Conservation (phyloP, 2,113 vertebrate genomes). For the Pao palembangensis region DNA sequence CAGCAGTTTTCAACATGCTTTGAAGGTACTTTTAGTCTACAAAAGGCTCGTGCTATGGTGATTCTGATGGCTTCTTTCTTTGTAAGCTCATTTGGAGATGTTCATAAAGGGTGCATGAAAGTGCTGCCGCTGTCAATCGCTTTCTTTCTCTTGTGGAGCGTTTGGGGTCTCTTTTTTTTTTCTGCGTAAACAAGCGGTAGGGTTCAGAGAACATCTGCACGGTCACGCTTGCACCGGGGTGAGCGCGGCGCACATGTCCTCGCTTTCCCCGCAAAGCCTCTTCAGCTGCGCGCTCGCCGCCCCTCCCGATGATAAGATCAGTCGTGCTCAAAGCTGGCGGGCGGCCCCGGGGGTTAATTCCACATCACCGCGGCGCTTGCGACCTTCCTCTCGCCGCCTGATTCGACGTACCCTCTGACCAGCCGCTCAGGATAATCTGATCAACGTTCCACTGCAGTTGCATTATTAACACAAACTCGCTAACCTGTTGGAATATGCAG, state of each 20-base stretch:
- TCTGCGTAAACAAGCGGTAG: not conserved
- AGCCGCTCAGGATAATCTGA: too few species aligned
- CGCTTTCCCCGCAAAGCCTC: not conserved
- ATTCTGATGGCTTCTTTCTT: slow-evolving; percentile 38
- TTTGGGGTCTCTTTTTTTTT: slow-evolving; percentile 45
- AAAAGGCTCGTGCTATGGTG: slow-evolving; percentile 1
- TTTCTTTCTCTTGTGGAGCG: slow-evolving; percentile 34
- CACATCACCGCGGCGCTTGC: slow-evolving; percentile 15
- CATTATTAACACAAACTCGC: too few species aligned
- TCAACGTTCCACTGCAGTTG: too few species aligned
- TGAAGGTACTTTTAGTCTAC: slow-evolving; percentile 30
- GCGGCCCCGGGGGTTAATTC: slow-evolving; percentile 33
- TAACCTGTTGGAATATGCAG: too few species aligned
- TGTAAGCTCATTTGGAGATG: slow-evolving; percentile 12
- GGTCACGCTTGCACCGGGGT: too few species aligned
- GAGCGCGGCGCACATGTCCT: not conserved
- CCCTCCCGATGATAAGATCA: slow-evolving; percentile 52
- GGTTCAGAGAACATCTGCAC: not conserved
- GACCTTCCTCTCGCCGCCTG: not conserved
- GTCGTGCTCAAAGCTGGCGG: slow-evolving; percentile 21
- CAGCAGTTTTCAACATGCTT: slow-evolving; percentile 32
- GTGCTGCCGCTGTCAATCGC: slow-evolving; percentile 28
- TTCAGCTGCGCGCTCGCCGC: slow-evolving; percentile 13
- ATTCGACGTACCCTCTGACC: too few species aligned
- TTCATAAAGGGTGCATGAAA: slow-evolving; percentile 40